Conservation (phyloP, 2,888 invertebrate genomes). For the Oasisia sp. region DNA sequence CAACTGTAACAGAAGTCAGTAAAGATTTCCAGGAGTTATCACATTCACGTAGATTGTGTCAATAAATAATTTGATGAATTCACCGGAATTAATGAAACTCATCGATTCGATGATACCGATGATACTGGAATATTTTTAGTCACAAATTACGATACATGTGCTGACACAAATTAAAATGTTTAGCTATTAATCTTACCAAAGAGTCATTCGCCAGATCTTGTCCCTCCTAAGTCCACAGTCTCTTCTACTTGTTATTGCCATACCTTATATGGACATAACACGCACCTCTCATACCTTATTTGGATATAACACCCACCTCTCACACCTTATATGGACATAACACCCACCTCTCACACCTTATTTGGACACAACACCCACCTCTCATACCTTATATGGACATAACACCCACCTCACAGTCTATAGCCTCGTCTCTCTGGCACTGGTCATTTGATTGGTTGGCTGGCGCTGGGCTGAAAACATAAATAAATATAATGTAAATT, state of each 20-base stretch:
- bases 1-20: slow-evolving; percentile 66
- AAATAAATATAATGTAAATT: neutral
- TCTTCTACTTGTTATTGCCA: slow-evolving; percentile 71
- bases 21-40: neutral
- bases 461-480: slow-evolving; percentile 55
- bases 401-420: slow-evolving; percentile 71
- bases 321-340: slow-evolving; percentile 47
- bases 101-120: neutral
- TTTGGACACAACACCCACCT: no score
- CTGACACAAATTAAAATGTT: neutral
- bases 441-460: slow-evolving; percentile 70
- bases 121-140: neutral
- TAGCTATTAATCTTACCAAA: neutral
- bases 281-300: neutral
- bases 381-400: no score
- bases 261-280: neutral
- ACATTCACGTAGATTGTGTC: neutral
- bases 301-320: slow-evolving; percentile 51
- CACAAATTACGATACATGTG: no score
- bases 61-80: neutral
- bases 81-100: neutral
- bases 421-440: slow-evolving; percentile 76
- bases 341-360: slow-evolving; percentile 21
- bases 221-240: slow-evolving; percentile 74
- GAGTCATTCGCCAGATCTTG: neutral